Evolutionary conservation across 2,888 invertebrate species (phyloP), one percentile per base, ranked within the genome.

Genomic region (Epicampocera succincta): DNA sequence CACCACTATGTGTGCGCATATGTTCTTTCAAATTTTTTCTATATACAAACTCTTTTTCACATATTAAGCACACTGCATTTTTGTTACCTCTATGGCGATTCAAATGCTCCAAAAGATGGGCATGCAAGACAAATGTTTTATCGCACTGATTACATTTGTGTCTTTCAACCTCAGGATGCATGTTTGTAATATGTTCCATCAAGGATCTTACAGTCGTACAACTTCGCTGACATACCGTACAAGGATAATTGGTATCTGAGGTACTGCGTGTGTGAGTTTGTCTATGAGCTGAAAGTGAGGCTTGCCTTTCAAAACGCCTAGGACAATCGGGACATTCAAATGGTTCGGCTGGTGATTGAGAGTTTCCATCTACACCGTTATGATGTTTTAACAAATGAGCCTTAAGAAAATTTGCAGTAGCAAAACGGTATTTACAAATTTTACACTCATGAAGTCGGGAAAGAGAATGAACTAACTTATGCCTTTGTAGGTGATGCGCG

Each of bases 141-240:
- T 92, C 89, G 85, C 94, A 94, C 54, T 92, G 88, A 4, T 89
- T 89, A 87, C 94, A 94, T 58, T 91, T 90, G 80, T 91, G 92
- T 0, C 92, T 92, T 75, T 92, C 92, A 1, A 92, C 90, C 13
- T 91, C 88, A 4, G 90, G 91, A 85, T 94, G 94, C 29, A 92
- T 89, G 84, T 92, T 92, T 65, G 92, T 85, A 2, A 82, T 68
- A 84, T 93, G 93, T n/a, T 92, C 87, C 50, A 90, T 91, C 8
- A 93, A 86, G 19, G 91, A 86, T 33, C 90, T 87, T 76, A 92
- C 91, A 44, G 89, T 87, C 0, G 86, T 85, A 86, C 92, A 93
- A 4, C 86, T 88, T 83, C 92, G 92, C 0, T 88, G 87, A 83
- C 93, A 93, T 25, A 90, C 86, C 66, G 92, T 92, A 87, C 93